Evolutionary conservation across 2,113 vertebrate species (phyloP), one percentile per base, ranked within the genome.

Genomic region (Festucalex cinctus): DNA sequence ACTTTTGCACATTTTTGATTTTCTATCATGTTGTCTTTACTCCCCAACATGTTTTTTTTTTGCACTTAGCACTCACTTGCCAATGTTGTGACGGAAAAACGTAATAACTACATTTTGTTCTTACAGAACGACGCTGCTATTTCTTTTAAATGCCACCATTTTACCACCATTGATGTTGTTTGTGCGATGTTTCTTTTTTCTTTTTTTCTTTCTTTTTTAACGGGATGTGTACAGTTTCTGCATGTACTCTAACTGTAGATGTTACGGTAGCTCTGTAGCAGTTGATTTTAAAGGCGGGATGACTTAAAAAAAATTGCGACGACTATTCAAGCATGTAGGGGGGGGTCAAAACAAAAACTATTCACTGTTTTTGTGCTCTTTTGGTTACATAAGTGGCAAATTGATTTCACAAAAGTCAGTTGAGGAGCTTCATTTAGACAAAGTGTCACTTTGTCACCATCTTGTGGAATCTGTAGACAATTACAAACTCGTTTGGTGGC

Each of bases 71-170:
- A 65, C 76, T 86, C 82, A 64, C 72, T 10, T 66, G 80, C 51
- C 68, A 79, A 75, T 82, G 80, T 48, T 68, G 72, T 83, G 77
- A 84, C 85, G 58, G 65, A 59, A 59, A 59, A 32, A 65, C 56
- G 77, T 72, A 22, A 22, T n/a, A n/a, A 22, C 9, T 88, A 84
- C 1, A 77, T 76, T 88, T 91, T 84, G 85, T 88, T 90, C 83
- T 87, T 86, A 51, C 48, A n/a, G 19, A 51, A 51, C 48, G 76
- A 90, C 92, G 91, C 92, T 94, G 91, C 91, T 94, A 91, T 57
- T 81, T 76, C 67, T 43, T 76, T 85, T 82, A 63, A 76, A 66
- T 75, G 77, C 46, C 49, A 72, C 48, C 17, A 6, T 28, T 58
- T 58, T 35, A 54, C 22, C 17, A 46, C 48, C 16, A 32, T 32